A percentile compares a stretch with the other conserved stretches of the same genome.
Evolutionary conservation across 2,113 vertebrate species (phyloP).

Genomic region (Podarcis muralis): DNA sequence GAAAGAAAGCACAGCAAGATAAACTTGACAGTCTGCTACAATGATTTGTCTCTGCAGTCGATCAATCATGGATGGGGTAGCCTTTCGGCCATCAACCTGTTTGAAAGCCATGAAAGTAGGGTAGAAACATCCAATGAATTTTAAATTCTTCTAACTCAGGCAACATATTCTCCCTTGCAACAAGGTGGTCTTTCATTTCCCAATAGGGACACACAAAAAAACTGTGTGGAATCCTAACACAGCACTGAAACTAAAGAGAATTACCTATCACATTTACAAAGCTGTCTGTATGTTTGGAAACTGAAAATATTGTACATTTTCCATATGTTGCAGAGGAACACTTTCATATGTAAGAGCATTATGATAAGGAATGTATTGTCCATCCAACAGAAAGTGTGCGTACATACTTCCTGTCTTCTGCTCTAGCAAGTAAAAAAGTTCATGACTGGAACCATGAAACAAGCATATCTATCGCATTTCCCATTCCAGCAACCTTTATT

Average conservation of each 20-base stretch:
- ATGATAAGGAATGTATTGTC: neutral
- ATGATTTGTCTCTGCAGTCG: slow-evolving; percentile 97
- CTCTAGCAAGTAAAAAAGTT: neutral
- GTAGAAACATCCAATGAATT: neutral
- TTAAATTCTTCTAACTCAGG: neutral
- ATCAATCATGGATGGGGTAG: slow-evolving; percentile 86
- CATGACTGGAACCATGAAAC: neutral
- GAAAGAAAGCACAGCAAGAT: slow-evolving; percentile 94
- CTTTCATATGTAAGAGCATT: neutral
- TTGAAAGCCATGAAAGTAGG: slow-evolving; percentile 37
- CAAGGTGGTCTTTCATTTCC: no score
- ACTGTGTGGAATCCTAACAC: neutral
- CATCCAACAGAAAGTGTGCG: neutral
- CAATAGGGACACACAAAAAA: no score
- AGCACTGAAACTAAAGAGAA: neutral
- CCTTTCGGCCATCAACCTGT: slow-evolving; percentile 91
- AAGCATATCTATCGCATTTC: neutral
- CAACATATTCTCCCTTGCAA: neutral
- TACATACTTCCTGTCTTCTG: neutral
- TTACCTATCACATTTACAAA: neutral
- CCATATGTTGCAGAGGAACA: neutral
- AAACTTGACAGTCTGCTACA: slow-evolving; percentile 97
- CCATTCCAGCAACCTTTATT: neutral
- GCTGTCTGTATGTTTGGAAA: neutral
- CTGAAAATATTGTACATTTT: neutral